A percentile compares a stretch with the other conserved stretches of the same genome.
Conservation (phyloP, 2,888 invertebrate genomes). For the Troides oblongomaculatus region DNA sequence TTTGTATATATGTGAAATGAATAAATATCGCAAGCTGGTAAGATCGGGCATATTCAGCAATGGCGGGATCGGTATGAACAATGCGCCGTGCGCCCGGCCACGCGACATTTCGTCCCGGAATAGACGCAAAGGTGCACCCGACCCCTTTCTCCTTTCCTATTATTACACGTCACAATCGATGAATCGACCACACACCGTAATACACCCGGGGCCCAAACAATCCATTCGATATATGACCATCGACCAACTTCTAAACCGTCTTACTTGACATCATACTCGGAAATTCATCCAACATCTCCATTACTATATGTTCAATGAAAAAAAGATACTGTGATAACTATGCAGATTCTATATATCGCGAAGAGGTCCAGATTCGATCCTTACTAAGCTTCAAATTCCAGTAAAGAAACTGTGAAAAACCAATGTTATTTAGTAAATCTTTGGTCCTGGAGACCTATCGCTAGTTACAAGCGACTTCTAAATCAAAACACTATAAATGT, state of each 20-base stretch:
- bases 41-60: slow-evolving; percentile 1
- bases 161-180: slow-evolving; percentile 52
- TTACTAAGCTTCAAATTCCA: too few species aligned
- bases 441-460: too few species aligned
- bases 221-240: slow-evolving; percentile 42
- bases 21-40: slow-evolving; percentile 37
- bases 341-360: too few species aligned
- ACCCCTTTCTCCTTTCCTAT: slow-evolving; percentile 67
- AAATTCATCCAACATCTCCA: too few species aligned
- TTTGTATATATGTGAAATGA: too few species aligned
- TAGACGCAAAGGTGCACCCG: slow-evolving; percentile 58
- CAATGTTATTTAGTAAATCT: too few species aligned
- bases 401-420: too few species aligned
- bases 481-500: too few species aligned
- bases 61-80: slow-evolving; percentile 14
- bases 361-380: too few species aligned
- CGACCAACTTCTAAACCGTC: neutral
- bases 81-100: slow-evolving; percentile 45
- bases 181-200: slow-evolving; percentile 51
- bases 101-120: slow-evolving; percentile 58
- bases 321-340: too few species aligned
- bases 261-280: neutral
- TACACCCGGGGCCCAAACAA: slow-evolving; percentile 51
- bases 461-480: too few species aligned
- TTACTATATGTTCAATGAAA: too few species aligned